Base-by-base conservation (phyloP, 2,888 invertebrate genomes). In the Arrhopalites spinosus region DNA sequence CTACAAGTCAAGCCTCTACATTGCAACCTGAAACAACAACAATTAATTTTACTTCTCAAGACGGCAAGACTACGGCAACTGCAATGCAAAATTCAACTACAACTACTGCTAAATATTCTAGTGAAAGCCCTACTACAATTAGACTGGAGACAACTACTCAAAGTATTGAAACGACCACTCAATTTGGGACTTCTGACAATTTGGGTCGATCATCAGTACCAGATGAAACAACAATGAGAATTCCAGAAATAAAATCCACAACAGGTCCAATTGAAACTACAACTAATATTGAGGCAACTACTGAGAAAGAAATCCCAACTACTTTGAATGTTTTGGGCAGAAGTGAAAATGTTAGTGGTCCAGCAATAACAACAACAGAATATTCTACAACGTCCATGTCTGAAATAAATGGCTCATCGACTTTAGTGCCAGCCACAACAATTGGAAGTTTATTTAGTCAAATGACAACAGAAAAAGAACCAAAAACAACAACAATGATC, bases 401-500 rank as follows among this genome's bases (percentile, higher is more conserved):
- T 45, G 7, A 7, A 45, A 7, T 11, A 45, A 45, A 45, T 7
- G 7, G 8, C 7, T 45, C 45, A 45, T 45, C 59, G 1, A 59
- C 59, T 23, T 8, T 13, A 13, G 25, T 23, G 13, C 36, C 36
- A 15, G 36, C 64, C 29, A 64, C 64, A 20, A 64, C 64, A 1
- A 64, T 20, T 30, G 64, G 64, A n/a, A 30, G n/a, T 17, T 64
- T 64, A 64, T 64, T 64, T n/a, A 64, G 30, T 20, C 29, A 27
- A n/a, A 30, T 64, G 29, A 23, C 47, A 45, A 68, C 68, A 17
- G 17, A 25, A 30, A 23, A 47, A 11, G 17, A 43, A 13, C 1
- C 27, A 7, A 36, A 59, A 56, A 27, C 50, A 15, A 73, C 68
- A 74, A 77, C 79, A 29, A 63, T 76, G 78, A 67, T 83, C 81